These are phyloP conservation scores for Uloborus plumipes DNA, from an alignment of 2,888 invertebrate species.

Conservation along the genomic window DNA sequence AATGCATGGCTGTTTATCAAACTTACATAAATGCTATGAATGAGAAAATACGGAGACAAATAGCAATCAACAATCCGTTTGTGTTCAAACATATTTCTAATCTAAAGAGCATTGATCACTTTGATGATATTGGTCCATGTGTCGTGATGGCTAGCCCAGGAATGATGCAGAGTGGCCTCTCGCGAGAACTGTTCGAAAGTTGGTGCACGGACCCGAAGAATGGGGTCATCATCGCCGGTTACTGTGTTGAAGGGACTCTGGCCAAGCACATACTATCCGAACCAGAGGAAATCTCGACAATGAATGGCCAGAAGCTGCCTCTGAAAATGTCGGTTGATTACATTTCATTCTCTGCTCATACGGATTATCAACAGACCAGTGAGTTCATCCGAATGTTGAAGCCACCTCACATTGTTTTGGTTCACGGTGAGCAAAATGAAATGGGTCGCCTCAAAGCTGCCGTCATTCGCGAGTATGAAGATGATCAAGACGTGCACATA, in stretches of 20 bases:
- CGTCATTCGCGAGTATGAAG: conserved; percentile 92
- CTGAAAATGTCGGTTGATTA: conserved; percentile 98
- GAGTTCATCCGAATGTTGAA: conserved; percentile 95
- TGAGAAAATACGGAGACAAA: conserved; percentile 94
- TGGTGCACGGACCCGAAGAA: conserved; percentile 99
- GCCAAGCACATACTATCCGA: conserved; percentile 95
- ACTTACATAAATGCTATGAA: conserved; percentile 99
- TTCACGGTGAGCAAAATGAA: conserved; percentile 99
- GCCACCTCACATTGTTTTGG: conserved; percentile 95
- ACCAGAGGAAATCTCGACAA: conserved; percentile 95
- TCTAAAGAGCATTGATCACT: conserved; percentile 97
- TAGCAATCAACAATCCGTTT: conserved; percentile 98
- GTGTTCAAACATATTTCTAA: conserved; percentile 98
- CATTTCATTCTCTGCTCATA: conserved; percentile 99
- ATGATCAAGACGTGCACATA: conserved; percentile 82
- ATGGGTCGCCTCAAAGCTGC: conserved; percentile 97
- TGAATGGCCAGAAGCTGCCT: conserved; percentile 95
- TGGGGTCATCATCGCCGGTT: conserved; percentile 97
- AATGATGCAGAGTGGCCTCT: conserved; percentile 99
- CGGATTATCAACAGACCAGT: conserved; percentile 97
- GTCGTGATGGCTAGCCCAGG: conserved; percentile 99
- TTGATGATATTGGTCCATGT: conserved; percentile 99
- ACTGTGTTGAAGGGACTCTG: conserved; percentile 78
- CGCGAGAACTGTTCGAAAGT: conserved; percentile 95
- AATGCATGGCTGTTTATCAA: conserved; percentile 99